Evolutionary conservation across 1,140 invertebrate species (phyloP).

Genomic region (Pseudomyrmex pallidus): DNA sequence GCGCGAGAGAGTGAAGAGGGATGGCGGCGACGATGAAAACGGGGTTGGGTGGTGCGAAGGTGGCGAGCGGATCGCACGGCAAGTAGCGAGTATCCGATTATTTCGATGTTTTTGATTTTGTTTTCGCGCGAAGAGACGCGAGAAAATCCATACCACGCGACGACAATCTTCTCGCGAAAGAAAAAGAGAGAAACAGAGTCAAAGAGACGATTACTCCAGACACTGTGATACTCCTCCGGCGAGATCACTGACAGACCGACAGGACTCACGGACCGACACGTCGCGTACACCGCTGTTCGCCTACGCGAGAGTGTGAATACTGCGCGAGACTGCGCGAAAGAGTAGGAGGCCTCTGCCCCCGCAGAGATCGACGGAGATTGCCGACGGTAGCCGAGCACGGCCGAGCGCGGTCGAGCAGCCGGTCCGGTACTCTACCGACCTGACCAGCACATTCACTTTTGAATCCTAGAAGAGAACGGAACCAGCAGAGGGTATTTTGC

Average conservation of each 20-base stretch:
- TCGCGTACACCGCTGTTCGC: slow-evolving; percentile 64
- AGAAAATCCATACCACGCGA: background rate
- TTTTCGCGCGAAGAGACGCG: slow-evolving; percentile 1
- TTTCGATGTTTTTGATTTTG: slow-evolving; percentile 10
- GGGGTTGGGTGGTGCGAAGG: slow-evolving; percentile 43
- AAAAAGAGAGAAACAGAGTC: no score
- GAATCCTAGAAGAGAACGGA: background rate
- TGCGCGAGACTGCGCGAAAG: slow-evolving; percentile 59
- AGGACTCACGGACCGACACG: slow-evolving; percentile 27
- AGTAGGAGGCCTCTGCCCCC: slow-evolving; percentile 79
- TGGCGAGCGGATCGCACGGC: slow-evolving; percentile 37
- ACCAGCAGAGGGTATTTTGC: background rate
- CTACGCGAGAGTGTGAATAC: slow-evolving; percentile 73
- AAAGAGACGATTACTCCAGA: background rate
- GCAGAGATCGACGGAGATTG: slow-evolving; percentile 79
- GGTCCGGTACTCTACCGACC: background rate
- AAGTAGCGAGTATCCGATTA: slow-evolving; percentile 54
- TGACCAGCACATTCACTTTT: background rate
- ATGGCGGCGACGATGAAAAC: slow-evolving; percentile 1
- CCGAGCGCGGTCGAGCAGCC: slow-evolving; percentile 66
- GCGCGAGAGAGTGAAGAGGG: background rate
- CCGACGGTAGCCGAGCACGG: slow-evolving; percentile 74
- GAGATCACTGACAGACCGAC: slow-evolving; percentile 20
- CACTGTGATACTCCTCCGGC: slow-evolving; percentile 25
- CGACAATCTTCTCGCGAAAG: background rate